Evolutionary conservation across 1,140 invertebrate species (phyloP).

Genomic region (Nomia melanderi): DNA sequence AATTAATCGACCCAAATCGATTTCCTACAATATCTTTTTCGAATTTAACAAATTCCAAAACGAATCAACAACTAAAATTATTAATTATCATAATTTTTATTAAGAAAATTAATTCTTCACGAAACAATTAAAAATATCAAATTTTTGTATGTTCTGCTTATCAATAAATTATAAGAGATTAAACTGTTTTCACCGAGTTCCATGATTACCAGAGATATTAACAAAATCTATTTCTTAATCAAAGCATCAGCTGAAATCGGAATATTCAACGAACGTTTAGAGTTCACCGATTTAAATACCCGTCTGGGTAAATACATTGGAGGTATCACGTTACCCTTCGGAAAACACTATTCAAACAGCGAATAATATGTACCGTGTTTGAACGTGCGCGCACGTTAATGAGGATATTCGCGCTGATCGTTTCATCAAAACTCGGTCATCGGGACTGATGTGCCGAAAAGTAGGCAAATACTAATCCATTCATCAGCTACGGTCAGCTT

Average conservation of each 20-base stretch:
- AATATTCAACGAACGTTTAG: background rate
- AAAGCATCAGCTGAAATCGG: too few species aligned
- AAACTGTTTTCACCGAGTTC: too few species aligned
- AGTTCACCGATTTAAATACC: background rate
- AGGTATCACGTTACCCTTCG: background rate
- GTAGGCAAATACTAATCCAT: background rate
- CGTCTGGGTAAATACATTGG: background rate
- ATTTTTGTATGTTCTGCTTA: too few species aligned
- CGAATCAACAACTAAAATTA: too few species aligned
- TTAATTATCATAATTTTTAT: too few species aligned
- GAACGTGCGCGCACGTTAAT: background rate
- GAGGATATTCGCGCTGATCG: slow-evolving; percentile 1
- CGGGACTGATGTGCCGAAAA: background rate
- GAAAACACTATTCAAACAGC: background rate
- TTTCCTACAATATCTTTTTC: too few species aligned
- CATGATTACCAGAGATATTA: background rate
- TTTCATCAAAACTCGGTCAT: slow-evolving; percentile 23
- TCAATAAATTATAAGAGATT: too few species aligned
- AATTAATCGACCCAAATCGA: too few species aligned
- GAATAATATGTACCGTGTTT: background rate
- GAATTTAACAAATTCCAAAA: too few species aligned
- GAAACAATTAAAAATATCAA: too few species aligned
- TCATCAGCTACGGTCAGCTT: background rate
- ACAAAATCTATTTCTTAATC: background rate
- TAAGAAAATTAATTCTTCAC: too few species aligned